Base-by-base conservation (phyloP, 2,113 vertebrate species). In the Hippocampus barbouri region DNA sequence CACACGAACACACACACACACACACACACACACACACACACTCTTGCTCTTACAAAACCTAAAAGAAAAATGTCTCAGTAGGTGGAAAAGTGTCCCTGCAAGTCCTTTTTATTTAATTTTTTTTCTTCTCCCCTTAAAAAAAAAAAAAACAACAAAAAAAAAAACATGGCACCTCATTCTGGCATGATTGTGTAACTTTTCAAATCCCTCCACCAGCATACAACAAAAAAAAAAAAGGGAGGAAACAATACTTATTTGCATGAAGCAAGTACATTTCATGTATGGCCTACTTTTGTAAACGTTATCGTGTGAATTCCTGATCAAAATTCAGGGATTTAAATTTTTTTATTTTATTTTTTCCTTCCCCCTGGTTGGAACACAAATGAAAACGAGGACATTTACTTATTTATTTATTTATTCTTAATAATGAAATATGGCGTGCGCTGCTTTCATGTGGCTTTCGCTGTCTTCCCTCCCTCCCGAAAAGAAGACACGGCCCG, bases 281-380 rank as follows among this genome's bases (percentile, higher is more conserved):
- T 94, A 95, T 94, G 94, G 96, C 96, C 93, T 95, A 96, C 95
- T 97, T 98, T 95, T 99, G 95, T 98, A 98, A 99, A 98, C 96
- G 95, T 38, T 97, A 95, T 94, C 95, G 95, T 96, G 94, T 95
- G 94, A 98, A 95, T 96, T 94, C 66, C 34, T 21, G 66, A 68
- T 53, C 27, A 68, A 49, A 54, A 68, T 20, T 34, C 47, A 77
- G 75, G 93, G 80, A 81, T 38, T 38, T 38, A 0, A 5, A 34
- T 34, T 34, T 34, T 34, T 80, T 34, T 5, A 4, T 75, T 76
- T 64, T 64, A 18, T 49, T 49, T 23, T 1, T 23, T 1, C 3
- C 53, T n/a, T 1, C 10, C 30, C 38, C 30, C 38, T 7, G 5
- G 6, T 61, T 61, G 20, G 40, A 66, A 45, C 9, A 14, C 38